Evolutionary conservation across 2,113 vertebrate genomes (phyloP), one percentile per base, ranked within the genome.

Genomic region (Grallaria varia): DNA sequence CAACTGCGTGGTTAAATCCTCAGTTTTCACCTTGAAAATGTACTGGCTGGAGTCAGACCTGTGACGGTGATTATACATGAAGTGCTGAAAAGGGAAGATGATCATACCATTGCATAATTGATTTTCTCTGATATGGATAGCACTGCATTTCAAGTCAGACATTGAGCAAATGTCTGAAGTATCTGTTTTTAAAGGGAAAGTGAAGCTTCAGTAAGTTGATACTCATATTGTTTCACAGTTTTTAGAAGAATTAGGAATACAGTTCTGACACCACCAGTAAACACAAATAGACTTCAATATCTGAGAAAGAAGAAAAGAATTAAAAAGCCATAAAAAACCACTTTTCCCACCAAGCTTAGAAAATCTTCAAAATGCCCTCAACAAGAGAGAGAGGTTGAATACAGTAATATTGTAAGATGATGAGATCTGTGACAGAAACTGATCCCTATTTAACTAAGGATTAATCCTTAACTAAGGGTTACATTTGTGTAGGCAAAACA

Each of bases 61-160:
- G 84, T 55, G 83, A 89, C 45, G 20, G 20, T 90, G 86, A 93
- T 96, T 95, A 89, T 60, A 89, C 55, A 60, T 40, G 31, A 83
- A 63, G 68, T 85, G 47, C 59, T 94, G 60, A 75, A 93, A 85
- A 77, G 37, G 63, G 74, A 89, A 92, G 37, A 28, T 84, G 88
- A 92, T 74, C 69, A 86, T 50, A 47, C 56, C 40, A 63, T 27
- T 89, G 42, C 60, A 52, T 66, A 82, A 49, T 63, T 88, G 49
- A 20, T 91, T 88, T 93, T 75, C 81, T 84, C 20, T 94, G 53
- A 71, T 66, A 67, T 42, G 40, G 52, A 78, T 90, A 75, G 28
- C 53, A 25, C 40, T 58, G 42, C 3, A 6, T 84, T 92, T 92
- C 39, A 81, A 84, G 50, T 79, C 50, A 71, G 44, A 72, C 10